These are phyloP conservation scores for Columba janthina DNA, from an alignment of 2,113 vertebrate genomes.

Conservation along the genomic window DNA sequence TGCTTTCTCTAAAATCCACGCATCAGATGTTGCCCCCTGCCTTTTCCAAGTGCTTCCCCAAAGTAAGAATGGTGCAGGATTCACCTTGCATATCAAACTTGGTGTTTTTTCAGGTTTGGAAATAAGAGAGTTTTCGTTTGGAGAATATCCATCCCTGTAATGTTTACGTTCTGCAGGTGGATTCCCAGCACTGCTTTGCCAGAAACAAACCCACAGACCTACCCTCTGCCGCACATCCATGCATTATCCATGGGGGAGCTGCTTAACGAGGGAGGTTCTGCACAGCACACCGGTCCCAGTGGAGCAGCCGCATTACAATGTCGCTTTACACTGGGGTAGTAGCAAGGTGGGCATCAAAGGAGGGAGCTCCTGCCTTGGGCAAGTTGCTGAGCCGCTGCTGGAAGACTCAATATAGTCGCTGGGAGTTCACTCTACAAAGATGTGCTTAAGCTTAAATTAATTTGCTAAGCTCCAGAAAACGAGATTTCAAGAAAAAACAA, in stretches of 20 bases:
- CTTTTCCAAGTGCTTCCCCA: not conserved
- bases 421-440: not conserved
- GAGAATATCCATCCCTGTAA: not conserved
- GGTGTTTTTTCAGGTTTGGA: not conserved
- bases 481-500: not conserved
- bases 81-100: not conserved
- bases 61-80: not conserved
- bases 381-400: not conserved
- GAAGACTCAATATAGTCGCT: not conserved
- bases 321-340: not conserved
- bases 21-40: rapidly evolving
- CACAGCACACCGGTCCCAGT: not conserved
- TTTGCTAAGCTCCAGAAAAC: not conserved
- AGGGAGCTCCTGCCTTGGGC: not conserved
- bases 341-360: rapidly evolving
- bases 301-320: not conserved
- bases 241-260: not conserved
- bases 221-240: rapidly evolving
- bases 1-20: not conserved
- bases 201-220: not conserved
- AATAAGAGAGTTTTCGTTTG: not conserved
- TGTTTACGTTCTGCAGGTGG: not conserved
- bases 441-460: not conserved
- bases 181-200: not conserved
- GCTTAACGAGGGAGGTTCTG: not conserved